Evolutionary conservation across 37 sponge, comb jelly and placozoan genomes (phyloP).

Genomic region (Cladorhizidae sp.): DNA sequence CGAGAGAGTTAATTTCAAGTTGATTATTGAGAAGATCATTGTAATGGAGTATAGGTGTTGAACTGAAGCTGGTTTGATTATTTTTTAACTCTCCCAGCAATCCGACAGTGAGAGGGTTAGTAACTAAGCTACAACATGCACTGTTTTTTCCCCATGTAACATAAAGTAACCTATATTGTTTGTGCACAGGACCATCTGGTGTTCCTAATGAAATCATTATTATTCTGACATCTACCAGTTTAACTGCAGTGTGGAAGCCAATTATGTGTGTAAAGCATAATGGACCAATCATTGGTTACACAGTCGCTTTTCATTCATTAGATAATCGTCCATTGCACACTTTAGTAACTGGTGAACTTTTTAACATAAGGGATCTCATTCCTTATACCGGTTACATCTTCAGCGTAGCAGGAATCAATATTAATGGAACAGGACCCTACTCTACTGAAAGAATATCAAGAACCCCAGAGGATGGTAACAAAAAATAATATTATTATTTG

Average conservation of each 20-base stretch:
- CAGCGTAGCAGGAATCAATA: conserved; percentile 43
- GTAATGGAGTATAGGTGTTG: no score
- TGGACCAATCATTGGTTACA: not conserved
- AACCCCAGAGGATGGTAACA: no score
- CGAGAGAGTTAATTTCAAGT: no score
- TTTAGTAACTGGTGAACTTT: not conserved
- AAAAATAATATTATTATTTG: no score
- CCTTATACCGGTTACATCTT: conserved; percentile 23
- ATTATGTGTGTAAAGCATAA: not conserved
- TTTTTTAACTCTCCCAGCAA: no score
- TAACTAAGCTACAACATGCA: no score
- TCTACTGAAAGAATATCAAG: not conserved
- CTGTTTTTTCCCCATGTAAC: no score
- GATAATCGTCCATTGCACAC: not conserved
- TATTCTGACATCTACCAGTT: not conserved
- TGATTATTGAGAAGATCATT: no score
- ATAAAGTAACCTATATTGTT: no score
- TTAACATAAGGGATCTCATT: not conserved
- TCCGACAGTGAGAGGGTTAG: no score
- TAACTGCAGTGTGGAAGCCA: not conserved
- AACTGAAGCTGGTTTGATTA: no score
- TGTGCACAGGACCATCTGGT: not conserved
- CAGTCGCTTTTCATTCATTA: not conserved
- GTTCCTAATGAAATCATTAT: not conserved
- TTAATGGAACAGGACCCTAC: conserved; percentile 34